Evolutionary conservation across 2,113 vertebrate species (phyloP).

Genomic region (Bucco capensis): DNA sequence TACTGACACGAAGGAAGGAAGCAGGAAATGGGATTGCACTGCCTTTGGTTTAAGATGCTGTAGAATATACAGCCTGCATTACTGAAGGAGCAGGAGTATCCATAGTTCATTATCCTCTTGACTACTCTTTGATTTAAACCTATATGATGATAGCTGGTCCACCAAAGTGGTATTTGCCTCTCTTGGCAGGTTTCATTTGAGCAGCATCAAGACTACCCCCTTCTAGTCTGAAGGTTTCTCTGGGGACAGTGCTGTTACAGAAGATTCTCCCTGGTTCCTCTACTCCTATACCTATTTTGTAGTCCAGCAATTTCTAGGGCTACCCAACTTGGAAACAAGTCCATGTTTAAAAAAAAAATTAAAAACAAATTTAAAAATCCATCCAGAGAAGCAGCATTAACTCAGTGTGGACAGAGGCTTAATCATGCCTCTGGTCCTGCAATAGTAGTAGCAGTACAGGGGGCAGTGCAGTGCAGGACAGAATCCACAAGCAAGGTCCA

Average conservation of each 20-base stretch:
- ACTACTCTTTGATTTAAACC: neutral
- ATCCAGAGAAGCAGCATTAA: neutral
- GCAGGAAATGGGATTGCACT: neutral
- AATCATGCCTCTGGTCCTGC: neutral
- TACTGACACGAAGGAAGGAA: neutral
- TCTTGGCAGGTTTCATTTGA: neutral
- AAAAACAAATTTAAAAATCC: neutral
- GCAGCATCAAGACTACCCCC: neutral
- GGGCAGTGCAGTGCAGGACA: conserved; percentile 21
- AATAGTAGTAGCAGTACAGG: neutral
- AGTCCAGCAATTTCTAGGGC: neutral
- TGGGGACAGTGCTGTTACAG: neutral
- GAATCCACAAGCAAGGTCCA: neutral
- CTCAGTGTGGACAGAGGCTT: neutral
- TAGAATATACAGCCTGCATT: neutral
- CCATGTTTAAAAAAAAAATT: neutral
- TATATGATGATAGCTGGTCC: neutral
- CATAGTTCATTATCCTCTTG: neutral
- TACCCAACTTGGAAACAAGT: neutral
- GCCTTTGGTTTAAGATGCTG: neutral
- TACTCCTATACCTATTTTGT: neutral
- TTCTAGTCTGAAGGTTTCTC: neutral
- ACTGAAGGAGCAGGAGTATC: neutral
- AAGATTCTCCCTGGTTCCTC: neutral
- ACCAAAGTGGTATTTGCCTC: neutral